Base-by-base conservation (phyloP, 1,140 invertebrate genomes). In the Vanessa atalanta region DNA sequence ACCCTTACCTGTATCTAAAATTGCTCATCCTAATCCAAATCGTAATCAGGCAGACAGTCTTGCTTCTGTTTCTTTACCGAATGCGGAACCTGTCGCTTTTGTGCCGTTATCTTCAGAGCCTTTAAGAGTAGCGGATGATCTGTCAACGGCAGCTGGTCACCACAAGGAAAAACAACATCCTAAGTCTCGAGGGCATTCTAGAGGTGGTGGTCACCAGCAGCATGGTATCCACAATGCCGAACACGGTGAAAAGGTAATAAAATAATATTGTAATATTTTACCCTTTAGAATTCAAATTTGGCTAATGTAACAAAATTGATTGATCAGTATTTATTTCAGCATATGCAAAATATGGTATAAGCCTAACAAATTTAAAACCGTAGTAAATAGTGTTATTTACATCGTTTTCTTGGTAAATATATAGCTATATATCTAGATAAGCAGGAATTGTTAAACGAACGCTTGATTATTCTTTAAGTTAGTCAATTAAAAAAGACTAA, bases 231-330 rank as follows among this genome's bases (percentile, higher is more conserved):
- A 90, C 65, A 68, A 83, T 47, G 79, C 53, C 0, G 78, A 80
- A 4, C 81, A 83, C 14, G 88, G 85, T 57, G 84, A 82, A 4
- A 88, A 90, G 87, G 90, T 92, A 78, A 73, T 77, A 20, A 20
- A 20, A 20, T 20, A 20, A 20, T 20, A 65, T 55, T 64, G 23
- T 57, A 37, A 43, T 23, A 15, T 43, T 43, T 64, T 37, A 15
- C 37, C 31, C 15, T 13, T 37, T 26, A 37, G n/a, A 37, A 15
- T n/a, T n/a, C 26, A 31, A 6, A 4, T 31, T 31, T 31, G 6
- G 3, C 6, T 31, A 6, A 31, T 31, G 1, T 31, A 31, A 31
- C 6, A 4, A 31, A 31, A 3, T 31, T 31, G 26, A 31, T 31
- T 31, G 26, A 31, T 1, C 3, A 4, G 26, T 31, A 31, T 2